A percentile compares a stretch with the other conserved stretches of the same genome.
Evolutionary conservation across 2,113 vertebrate genomes (phyloP).

Genomic region (Thamnaconus septentrionalis): DNA sequence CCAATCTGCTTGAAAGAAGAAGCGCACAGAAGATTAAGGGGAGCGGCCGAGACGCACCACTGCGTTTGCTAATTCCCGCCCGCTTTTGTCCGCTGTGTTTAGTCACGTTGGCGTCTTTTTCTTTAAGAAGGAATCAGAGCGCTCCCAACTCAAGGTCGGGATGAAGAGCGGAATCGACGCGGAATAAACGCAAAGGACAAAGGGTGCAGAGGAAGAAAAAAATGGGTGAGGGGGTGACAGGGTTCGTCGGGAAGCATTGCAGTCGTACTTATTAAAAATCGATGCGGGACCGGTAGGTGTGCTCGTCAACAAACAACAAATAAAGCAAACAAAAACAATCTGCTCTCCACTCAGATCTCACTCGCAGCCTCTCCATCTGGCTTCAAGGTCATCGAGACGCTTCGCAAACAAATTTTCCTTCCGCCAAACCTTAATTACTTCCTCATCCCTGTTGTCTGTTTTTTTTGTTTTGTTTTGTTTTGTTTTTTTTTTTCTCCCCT

Average conservation of each 20-base stretch:
- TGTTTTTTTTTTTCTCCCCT: too few species aligned
- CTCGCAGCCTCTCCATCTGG: neutral
- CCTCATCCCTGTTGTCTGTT: neutral
- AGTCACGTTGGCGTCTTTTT: neutral
- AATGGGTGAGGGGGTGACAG: neutral
- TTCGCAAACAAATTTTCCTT: constrained; percentile 28
- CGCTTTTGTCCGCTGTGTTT: neutral
- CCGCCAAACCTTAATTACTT: neutral
- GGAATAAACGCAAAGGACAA: constrained; percentile 4
- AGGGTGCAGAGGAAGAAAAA: neutral
- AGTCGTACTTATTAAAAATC: neutral
- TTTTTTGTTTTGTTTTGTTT: too few species aligned
- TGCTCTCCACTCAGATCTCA: neutral
- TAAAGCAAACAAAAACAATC: constrained; percentile 2
- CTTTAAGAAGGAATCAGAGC: neutral
- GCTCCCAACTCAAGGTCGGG: constrained; percentile 34
- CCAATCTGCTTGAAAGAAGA: constrained; percentile 16
- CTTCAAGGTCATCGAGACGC: constrained; percentile 28
- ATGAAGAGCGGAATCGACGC: neutral
- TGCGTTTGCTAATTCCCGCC: constrained; percentile 9
- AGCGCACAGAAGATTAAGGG: constrained; percentile 9
- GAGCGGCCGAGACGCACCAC: neutral
- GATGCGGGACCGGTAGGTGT: neutral
- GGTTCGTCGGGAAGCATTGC: neutral
- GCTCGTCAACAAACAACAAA: constrained; percentile 11